A percentile compares a stretch with the other conserved stretches of the same genome.
These are phyloP conservation scores for Diorhabda elongata DNA, from an alignment of 1,140 invertebrate genomes.

Conservation along the genomic window DNA sequence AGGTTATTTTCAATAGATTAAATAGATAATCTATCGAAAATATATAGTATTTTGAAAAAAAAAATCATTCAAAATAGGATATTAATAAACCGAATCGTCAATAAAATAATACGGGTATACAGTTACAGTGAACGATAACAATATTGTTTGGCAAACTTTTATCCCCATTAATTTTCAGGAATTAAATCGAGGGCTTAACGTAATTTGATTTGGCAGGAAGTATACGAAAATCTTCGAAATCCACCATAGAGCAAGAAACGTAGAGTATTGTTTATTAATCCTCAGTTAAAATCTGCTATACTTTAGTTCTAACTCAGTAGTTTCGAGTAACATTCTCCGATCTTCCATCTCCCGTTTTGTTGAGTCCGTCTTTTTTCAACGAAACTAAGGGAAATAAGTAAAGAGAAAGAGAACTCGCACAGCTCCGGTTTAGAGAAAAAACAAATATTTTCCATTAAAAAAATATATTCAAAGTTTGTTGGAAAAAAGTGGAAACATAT, in stretches of 20 bases:
- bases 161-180: slow-evolving; percentile 23
- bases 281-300: slow-evolving; percentile 18
- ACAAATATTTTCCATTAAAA: too few relatives aligned
- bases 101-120: too few relatives aligned
- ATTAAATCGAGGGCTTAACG: slow-evolving; percentile 15
- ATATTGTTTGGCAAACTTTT: slow-evolving; percentile 20
- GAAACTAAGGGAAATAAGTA: not conserved
- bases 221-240: slow-evolving; percentile 19
- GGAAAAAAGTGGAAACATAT: too few relatives aligned
- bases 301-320: slow-evolving; percentile 26
- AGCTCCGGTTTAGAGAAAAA: not conserved
- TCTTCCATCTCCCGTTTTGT: slow-evolving; percentile 5
- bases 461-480: too few relatives aligned
- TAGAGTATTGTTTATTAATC: slow-evolving; percentile 23
- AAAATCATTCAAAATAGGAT: too few relatives aligned
- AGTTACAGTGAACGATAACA: slow-evolving; percentile 9
- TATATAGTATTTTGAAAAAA: too few relatives aligned
- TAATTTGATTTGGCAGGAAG: slow-evolving; percentile 21
- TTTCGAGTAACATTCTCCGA: slow-evolving; percentile 20
- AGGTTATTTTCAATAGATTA: too few relatives aligned
- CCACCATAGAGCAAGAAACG: slow-evolving; percentile 19
- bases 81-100: too few relatives aligned
- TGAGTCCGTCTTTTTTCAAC: slow-evolving; percentile 12
- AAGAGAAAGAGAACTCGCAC: slow-evolving; percentile 13
- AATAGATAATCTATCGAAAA: too few relatives aligned